Evolutionary conservation across 1,140 invertebrate genomes (phyloP).

Genomic region (Argopecten irradians): DNA sequence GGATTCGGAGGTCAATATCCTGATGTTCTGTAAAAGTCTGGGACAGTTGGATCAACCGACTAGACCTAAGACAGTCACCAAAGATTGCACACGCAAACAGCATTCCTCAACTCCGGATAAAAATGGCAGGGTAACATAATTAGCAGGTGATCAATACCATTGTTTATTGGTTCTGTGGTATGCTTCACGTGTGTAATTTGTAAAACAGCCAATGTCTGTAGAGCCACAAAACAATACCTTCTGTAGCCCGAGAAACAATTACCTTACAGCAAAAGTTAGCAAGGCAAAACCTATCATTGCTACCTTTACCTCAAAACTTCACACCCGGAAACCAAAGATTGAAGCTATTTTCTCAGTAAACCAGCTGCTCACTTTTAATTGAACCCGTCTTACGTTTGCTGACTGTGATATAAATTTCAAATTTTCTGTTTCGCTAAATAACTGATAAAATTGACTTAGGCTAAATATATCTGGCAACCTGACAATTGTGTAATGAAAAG

Average conservation of each 20-base stretch:
- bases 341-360: neutral
- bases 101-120: conserved; percentile 3
- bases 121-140: neutral
- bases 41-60: neutral
- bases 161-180: conserved; percentile 4
- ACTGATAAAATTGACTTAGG: neutral
- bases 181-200: conserved; percentile 1
- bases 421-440: neutral
- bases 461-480: neutral
- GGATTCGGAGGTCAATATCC: neutral
- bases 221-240: no score
- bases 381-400: neutral
- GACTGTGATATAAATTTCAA: neutral
- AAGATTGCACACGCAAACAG: neutral
- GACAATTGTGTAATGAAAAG: neutral
- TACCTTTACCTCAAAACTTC: neutral
- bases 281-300: neutral
- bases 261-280: neutral
- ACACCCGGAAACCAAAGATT: neutral
- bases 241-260: neutral
- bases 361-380: neutral
- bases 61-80: neutral
- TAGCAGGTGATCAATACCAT: neutral
- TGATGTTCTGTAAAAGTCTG: neutral
- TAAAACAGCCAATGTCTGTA: conserved; percentile 16